Evolutionary conservation across 1,140 invertebrate genomes (phyloP), one percentile per base, ranked within the genome.

Genomic region (Papilio glaucus): DNA sequence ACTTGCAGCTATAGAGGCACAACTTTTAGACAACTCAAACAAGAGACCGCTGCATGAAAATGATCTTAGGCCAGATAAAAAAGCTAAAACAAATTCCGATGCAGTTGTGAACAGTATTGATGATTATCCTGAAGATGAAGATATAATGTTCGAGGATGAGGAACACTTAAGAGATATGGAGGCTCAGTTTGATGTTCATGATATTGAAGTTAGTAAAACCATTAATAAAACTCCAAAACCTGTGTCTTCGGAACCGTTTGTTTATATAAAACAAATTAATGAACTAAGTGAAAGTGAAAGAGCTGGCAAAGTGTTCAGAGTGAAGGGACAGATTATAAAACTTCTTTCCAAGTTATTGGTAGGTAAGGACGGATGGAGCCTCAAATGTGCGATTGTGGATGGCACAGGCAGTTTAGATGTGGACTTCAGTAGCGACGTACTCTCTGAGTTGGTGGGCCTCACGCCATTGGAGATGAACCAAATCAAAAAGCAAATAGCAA

Each of bases 181-280:
- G 75, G 80, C 77, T 0, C 68, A 88, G 33, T 82, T 89, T 13
- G 86, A 89, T 72, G 75, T 72, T 41, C 69, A 49, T 8, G 75
- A 81, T 45, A 73, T 49, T 72, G 41, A 63, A 76, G 38, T 39
- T 18, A 57, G 65, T 72, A 12, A 21, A 49, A 10, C 29, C 49
- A 7, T 53, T 29, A 24, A 41, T 73, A 76, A 78, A 72, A 76
- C 26, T 63, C 83, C 82, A 41, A 71, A 82, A 24, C 13, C 72
- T 26, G 72, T 91, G 8, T 72, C 83, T 15, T 15, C 82, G 0
- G 84, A 87, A 74, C 91, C 91, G 0, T 93, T 85, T 71, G 77
- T 90, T 4, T 93, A 92, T 78, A 85, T 93, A 38, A 93, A 93
- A 75, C 91, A 93, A 71, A 88, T 93, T 41, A 85, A 84, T 7